phyloP scores from a whole-genome alignment of 35 echinoderm and acorn worm species.

The Heliocidaris erythrogramma region DNA sequence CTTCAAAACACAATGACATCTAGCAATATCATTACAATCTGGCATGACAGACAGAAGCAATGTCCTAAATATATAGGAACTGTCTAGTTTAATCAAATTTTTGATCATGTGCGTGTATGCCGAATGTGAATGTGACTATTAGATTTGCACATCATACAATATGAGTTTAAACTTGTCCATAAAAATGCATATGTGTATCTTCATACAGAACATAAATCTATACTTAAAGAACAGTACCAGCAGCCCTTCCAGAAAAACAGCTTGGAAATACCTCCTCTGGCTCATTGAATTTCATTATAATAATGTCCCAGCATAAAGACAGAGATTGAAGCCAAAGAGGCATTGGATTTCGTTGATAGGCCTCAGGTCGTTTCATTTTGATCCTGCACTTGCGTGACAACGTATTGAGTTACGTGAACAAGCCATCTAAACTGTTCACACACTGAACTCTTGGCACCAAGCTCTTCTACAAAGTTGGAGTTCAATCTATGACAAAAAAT shows the following conservation, averaged over 20 bases:
- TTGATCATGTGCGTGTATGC: too few relatives aligned
- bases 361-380: background rate
- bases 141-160: too few relatives aligned
- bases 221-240: background rate
- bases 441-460: background rate
- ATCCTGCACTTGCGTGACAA: background rate
- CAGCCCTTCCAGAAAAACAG: background rate
- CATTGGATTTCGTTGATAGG: conserved; percentile 1
- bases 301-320: background rate
- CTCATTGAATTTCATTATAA: conserved; percentile 2
- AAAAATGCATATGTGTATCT: background rate
- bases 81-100: too few relatives aligned
- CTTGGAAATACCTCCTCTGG: background rate
- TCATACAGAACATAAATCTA: background rate
- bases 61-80: too few relatives aligned
- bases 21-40: background rate
- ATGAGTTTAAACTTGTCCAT: too few relatives aligned
- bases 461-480: background rate
- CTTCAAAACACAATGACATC: background rate
- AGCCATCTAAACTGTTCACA: background rate
- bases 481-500: too few relatives aligned
- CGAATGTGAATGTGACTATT: too few relatives aligned
- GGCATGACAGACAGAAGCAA: too few relatives aligned
- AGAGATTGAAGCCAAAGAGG: background rate
- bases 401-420: background rate